Base-by-base conservation (phyloP, 1,140 invertebrate species). In the Drosophila repleta region DNA sequence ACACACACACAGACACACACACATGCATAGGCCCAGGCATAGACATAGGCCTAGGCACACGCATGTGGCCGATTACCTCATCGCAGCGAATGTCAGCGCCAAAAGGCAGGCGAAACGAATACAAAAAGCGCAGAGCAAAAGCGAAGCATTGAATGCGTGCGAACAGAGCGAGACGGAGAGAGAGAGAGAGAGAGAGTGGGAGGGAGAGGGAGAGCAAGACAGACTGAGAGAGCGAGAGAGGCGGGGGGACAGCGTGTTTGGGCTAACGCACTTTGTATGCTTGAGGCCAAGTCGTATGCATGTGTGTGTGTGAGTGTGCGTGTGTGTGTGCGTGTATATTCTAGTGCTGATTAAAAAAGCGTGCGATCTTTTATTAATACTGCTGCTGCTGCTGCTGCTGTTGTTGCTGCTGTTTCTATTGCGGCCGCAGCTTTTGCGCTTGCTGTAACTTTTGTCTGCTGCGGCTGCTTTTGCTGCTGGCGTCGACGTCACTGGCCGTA, bases 21-120 rank as follows among this genome's bases (percentile, higher is more conserved):
- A 49, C 63, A 69, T 46, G 41, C 41, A 61, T 64, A 35, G 32
- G 32, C 29, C 5, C 8, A 68, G 64, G 79, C 71, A 63, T 67
- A 79, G 52, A 45, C 57, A 21, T 48, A 48, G 45, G 45, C 20
- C 20, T 48, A 48, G 20, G 20, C 74, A 72, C 67, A 88, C 79
- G 69, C 75, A 83, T 79, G 81, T 66, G 67, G 75, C 32, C 68
- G 83, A 87, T 87, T 87, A 87, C 83, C 83, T 87, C 83, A 87
- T 87, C 83, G 83, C 83, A 79, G 75, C 75, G 75, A 78, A 88
- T 87, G 77, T 85, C 74, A 84, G 81, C 76, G 58, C 45, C 48
- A 65, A 56, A 56, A 65, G 37, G 17, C 26, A 62, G 32, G 4
- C 49, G 21, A 52, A 60, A 2, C 29, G 20, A 52, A 52, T 8